A percentile compares a stretch with the other conserved stretches of the same genome.
Evolutionary conservation across 2,113 vertebrate genomes (phyloP).

Genomic region (Aldabrachelys gigantea): DNA sequence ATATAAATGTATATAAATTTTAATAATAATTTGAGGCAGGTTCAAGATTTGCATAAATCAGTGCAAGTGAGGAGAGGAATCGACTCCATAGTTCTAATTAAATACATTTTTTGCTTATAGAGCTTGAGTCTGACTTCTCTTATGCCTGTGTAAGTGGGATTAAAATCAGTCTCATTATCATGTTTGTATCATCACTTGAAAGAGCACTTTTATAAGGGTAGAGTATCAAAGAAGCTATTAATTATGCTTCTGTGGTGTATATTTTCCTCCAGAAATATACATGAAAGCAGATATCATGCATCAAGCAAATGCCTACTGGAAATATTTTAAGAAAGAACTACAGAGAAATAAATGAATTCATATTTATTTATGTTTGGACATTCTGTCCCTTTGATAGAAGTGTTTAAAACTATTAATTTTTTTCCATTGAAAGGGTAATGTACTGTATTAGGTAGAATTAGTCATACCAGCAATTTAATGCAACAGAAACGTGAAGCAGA

Average conservation of each 20-base stretch:
- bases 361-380: not conserved
- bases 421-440: not conserved
- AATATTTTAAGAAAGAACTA: not conserved
- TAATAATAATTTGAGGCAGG: not conserved
- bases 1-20: not conserved
- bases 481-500: not conserved
- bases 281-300: not conserved
- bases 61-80: not conserved
- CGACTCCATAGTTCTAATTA: not conserved
- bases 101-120: not conserved
- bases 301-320: not conserved
- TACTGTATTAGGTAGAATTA: not conserved
- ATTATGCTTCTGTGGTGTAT: rapidly evolving
- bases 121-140: not conserved
- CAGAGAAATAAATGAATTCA: not conserved
- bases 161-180: not conserved
- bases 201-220: not conserved
- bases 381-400: not conserved
- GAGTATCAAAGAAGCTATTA: not conserved
- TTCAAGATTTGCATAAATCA: not conserved
- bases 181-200: not conserved
- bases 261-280: not conserved
- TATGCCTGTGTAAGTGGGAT: not conserved
- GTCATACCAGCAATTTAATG: not conserved
- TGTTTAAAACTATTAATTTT: rapidly evolving